Evolutionary conservation across 2,113 vertebrate species (phyloP).

Genomic region (Neoarius graeffei): DNA sequence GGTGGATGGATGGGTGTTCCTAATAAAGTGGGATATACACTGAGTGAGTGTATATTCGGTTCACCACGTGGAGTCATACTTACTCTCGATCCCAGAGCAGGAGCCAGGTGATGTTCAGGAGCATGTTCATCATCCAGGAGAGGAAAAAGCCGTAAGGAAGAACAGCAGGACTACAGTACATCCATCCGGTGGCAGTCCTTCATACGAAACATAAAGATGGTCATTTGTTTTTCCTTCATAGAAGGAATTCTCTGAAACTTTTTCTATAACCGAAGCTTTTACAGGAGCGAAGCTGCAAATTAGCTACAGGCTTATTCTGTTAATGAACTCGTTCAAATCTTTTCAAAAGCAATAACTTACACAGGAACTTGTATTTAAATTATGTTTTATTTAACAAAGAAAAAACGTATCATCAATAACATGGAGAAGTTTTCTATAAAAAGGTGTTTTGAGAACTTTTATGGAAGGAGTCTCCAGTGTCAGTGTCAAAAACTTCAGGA

Average conservation of each 20-base stretch:
- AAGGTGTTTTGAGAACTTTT: neutral
- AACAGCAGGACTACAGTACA: constrained; percentile 56
- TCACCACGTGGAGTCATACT: constrained; percentile 29
- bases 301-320: neutral
- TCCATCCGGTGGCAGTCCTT: constrained; percentile 62
- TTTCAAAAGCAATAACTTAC: neutral
- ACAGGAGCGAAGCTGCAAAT: neutral
- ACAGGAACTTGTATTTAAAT: neutral
- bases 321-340: neutral
- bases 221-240: neutral
- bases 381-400: neutral
- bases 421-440: neutral
- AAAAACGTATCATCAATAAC: too few species aligned
- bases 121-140: constrained; percentile 70
- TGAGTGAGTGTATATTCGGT: neutral
- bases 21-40: neutral
- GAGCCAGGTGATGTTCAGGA: constrained; percentile 73
- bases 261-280: neutral
- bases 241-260: neutral
- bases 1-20: too few species aligned
- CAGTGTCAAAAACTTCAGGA: neutral
- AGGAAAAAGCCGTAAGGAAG: constrained; percentile 70
- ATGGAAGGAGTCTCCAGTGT: neutral
- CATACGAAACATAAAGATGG: constrained; percentile 3
- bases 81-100: constrained; percentile 77